These are phyloP conservation scores for Acrobasis repandana DNA, from an alignment of 2,888 invertebrate species.

Conservation along the genomic window DNA sequence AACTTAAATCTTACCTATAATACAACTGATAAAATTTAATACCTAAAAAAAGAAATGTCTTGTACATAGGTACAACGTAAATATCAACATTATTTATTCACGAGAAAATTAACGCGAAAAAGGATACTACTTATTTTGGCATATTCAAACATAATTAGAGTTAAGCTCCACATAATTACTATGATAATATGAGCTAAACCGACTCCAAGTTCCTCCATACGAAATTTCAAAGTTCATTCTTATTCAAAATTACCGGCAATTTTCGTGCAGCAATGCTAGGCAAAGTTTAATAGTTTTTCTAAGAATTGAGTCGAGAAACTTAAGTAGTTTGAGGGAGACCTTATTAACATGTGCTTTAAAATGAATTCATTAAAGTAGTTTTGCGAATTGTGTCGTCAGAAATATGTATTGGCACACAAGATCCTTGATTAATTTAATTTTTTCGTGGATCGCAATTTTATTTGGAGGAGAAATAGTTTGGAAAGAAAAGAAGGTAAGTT, in stretches of 20 bases:
- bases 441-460: too few species aligned
- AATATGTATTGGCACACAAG: too few species aligned
- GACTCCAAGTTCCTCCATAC: constrained; percentile 49
- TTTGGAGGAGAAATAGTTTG: too few species aligned
- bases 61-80: background rate
- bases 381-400: too few species aligned
- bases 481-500: too few species aligned
- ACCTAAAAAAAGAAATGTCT: too few species aligned
- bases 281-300: constrained; percentile 64
- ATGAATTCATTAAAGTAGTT: background rate
- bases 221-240: constrained; percentile 56
- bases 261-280: constrained; percentile 55
- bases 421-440: too few species aligned
- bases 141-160: constrained; percentile 20
- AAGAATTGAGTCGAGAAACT: constrained; percentile 54
- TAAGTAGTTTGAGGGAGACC: constrained; percentile 34
- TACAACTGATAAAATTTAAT: too few species aligned
- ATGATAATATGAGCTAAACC: constrained; percentile 37
- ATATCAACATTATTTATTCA: background rate
- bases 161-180: constrained; percentile 30
- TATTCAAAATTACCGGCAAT: constrained; percentile 61
- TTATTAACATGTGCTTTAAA: constrained; percentile 18
- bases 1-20: too few species aligned
- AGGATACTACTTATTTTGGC: background rate
- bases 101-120: background rate